phyloP scores from a whole-genome alignment of 2,888 invertebrate species.

The Trichopoda pennipes region DNA sequence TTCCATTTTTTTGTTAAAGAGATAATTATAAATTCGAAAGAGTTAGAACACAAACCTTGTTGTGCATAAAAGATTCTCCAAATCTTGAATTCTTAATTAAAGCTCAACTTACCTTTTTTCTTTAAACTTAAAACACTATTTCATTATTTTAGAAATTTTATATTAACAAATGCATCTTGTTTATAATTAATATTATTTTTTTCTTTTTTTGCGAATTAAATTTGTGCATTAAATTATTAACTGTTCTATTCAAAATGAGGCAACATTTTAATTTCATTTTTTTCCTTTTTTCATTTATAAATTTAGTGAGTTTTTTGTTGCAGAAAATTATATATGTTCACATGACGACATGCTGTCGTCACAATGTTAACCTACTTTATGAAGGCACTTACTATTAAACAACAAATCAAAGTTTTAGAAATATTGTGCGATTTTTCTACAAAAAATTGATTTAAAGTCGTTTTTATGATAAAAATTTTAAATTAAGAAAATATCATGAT shows the following conservation, averaged over 20 bases:
- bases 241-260: constrained; percentile 43
- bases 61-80: background rate
- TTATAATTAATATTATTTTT: background rate
- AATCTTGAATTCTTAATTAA: background rate
- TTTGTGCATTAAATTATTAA: constrained; percentile 34
- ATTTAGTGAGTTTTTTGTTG: constrained; percentile 31
- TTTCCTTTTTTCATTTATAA: constrained; percentile 14
- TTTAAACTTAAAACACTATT: background rate
- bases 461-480: constrained; percentile 20
- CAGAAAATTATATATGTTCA: constrained; percentile 60
- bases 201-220: constrained; percentile 7
- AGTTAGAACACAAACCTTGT: constrained; percentile 25
- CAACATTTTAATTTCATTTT: constrained; percentile 32
- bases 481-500: constrained; percentile 62
- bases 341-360: constrained; percentile 59
- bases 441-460: constrained; percentile 10
- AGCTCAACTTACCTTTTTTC: background rate
- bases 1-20: background rate
- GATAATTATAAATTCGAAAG: background rate
- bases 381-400: constrained; percentile 31
- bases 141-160: background rate
- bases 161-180: constrained; percentile 27
- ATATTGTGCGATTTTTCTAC: constrained; percentile 12
- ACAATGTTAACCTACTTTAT: constrained; percentile 63
- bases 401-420: constrained; percentile 30